These are phyloP conservation scores for Rhinella marina DNA, from an alignment of 2,797 vertebrate genomes.

Conservation along the genomic window DNA sequence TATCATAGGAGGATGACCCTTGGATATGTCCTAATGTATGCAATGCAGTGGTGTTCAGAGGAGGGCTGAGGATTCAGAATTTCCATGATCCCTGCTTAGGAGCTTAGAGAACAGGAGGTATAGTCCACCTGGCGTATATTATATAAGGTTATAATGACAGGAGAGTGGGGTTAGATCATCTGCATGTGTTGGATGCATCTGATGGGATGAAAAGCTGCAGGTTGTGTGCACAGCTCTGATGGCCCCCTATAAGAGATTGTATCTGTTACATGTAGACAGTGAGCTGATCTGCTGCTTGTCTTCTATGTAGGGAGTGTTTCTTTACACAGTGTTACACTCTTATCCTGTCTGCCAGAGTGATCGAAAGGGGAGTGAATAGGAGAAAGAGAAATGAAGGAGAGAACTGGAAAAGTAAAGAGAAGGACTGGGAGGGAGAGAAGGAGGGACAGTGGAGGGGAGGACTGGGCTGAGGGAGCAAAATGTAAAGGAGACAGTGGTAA, in stretches of 20 bases:
- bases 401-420: background rate
- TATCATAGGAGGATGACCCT: background rate
- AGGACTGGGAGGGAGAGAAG: background rate
- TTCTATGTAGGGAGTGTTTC: background rate
- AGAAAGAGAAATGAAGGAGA: background rate
- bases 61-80: background rate
- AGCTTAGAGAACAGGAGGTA: background rate
- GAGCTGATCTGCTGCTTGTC: background rate
- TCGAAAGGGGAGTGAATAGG: background rate
- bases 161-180: background rate
- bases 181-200: background rate
- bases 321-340: background rate
- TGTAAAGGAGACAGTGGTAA: background rate
- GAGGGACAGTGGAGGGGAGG: background rate
- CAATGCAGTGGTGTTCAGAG: background rate
- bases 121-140: background rate
- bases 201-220: background rate
- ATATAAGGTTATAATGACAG: background rate
- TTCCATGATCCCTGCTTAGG: conserved; percentile 6
- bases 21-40: background rate
- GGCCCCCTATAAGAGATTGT: background rate
- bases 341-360: too few relatives aligned
- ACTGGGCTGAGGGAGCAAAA: background rate
- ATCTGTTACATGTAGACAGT: background rate
- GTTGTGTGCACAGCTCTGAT: background rate